These are phyloP conservation scores for Hedya salicella DNA, from an alignment of 2,888 invertebrate genomes.

Conservation along the genomic window DNA sequence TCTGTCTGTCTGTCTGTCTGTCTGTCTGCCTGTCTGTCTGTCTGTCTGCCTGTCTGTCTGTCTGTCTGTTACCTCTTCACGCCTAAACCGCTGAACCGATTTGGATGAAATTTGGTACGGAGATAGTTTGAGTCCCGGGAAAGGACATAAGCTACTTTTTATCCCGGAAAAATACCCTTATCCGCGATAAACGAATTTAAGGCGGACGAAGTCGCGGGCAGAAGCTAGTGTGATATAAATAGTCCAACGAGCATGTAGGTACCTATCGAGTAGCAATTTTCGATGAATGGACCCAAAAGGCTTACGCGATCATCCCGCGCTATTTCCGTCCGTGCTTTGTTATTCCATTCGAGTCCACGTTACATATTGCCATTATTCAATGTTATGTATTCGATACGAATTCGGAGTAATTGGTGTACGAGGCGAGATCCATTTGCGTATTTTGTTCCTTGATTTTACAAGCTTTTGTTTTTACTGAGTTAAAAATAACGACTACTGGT, in stretches of 20 bases:
- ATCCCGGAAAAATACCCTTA: no score
- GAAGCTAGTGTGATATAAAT: not conserved
- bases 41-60: no score
- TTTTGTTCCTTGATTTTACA: not conserved
- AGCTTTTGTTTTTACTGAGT: not conserved
- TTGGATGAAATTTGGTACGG: no score
- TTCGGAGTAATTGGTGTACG: slow-evolving; percentile 19
- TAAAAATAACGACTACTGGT: no score
- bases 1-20: no score
- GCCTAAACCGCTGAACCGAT: no score
- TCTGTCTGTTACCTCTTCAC: no score
- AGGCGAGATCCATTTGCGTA: not conserved
- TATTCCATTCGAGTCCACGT: slow-evolving; percentile 22
- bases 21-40: no score
- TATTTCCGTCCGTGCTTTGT: slow-evolving; percentile 36
- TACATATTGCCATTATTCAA: slow-evolving; percentile 31
- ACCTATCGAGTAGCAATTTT: slow-evolving; percentile 4
- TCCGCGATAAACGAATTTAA: no score
- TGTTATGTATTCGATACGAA: slow-evolving; percentile 28
- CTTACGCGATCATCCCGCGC: slow-evolving; percentile 17
- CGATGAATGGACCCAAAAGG: slow-evolving; percentile 11
- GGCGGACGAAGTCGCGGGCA: no score
- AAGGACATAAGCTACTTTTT: no score
- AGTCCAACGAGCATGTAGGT: not conserved
- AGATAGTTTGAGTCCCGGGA: no score